Conservation (phyloP, 2,888 invertebrate species). For the Protonemura montana region DNA sequence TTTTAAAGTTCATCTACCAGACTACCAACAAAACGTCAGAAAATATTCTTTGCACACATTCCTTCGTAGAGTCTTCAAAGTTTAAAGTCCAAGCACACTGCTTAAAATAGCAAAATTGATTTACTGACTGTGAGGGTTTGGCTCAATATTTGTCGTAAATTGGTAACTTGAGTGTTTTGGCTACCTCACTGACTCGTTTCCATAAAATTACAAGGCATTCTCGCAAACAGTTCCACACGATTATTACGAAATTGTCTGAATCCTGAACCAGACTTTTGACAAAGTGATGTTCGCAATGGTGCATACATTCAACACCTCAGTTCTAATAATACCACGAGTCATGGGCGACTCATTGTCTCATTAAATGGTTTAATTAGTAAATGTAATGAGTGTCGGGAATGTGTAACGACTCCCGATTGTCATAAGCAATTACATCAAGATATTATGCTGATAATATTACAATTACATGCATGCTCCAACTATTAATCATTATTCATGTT, state of each 20-base stretch:
- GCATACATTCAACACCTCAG: neutral
- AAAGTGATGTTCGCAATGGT: too few species aligned
- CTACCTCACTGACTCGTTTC: neutral
- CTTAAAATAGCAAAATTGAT: too few species aligned
- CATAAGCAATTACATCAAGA: neutral
- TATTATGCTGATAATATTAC: neutral
- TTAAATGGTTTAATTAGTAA: neutral
- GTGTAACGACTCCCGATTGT: neutral
- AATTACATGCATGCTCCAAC: neutral
- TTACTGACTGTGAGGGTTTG: too few species aligned
- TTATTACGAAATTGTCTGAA: too few species aligned
- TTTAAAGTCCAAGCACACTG: too few species aligned
- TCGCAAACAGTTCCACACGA: neutral
- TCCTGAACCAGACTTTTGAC: too few species aligned
- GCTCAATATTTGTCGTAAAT: neutral
- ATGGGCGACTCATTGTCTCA: neutral
- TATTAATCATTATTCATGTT: neutral
- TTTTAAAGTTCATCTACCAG: too few species aligned
- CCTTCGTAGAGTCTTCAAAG: too few species aligned
- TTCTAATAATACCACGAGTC: neutral
- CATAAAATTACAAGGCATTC: neutral
- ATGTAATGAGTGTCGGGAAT: neutral
- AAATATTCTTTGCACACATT: too few species aligned
- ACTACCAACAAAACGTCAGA: too few species aligned
- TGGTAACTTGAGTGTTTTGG: neutral